Evolutionary conservation across 2,113 vertebrate genomes (phyloP).

Genomic region (Odocoileus virginianus): DNA sequence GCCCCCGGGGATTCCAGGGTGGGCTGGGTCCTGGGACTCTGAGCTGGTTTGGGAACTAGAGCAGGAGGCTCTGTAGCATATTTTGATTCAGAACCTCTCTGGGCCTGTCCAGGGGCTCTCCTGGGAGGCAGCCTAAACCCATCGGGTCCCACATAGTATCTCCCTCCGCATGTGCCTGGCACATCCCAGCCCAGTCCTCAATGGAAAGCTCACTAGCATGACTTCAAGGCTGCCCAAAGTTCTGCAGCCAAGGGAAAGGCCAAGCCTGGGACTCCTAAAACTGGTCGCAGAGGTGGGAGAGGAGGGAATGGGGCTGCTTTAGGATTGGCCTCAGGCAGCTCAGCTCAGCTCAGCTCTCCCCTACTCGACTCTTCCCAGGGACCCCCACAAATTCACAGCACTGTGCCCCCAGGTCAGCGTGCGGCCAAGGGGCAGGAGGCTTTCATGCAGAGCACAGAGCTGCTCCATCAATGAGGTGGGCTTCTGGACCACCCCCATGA

Average conservation of each 20-base stretch:
- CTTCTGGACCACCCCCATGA: background rate
- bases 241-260: background rate
- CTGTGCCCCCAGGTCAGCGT: background rate
- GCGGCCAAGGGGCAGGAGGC: background rate
- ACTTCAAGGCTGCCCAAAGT: no score
- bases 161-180: background rate
- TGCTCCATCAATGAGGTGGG: background rate
- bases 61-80: background rate
- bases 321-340: background rate
- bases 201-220: background rate
- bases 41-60: rapidly evolving
- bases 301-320: background rate
- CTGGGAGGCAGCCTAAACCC: background rate
- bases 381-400: background rate
- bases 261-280: background rate
- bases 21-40: background rate
- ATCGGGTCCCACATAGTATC: background rate
- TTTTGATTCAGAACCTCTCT: background rate
- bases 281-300: background rate
- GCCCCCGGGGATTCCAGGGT: background rate
- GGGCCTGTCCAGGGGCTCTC: background rate
- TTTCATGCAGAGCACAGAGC: background rate
- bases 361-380: no score
- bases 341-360: background rate
- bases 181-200: rapidly evolving